Evolutionary conservation across 92 coral and sea anemone species (phyloP).

Genomic region (Ricordea florida): DNA sequence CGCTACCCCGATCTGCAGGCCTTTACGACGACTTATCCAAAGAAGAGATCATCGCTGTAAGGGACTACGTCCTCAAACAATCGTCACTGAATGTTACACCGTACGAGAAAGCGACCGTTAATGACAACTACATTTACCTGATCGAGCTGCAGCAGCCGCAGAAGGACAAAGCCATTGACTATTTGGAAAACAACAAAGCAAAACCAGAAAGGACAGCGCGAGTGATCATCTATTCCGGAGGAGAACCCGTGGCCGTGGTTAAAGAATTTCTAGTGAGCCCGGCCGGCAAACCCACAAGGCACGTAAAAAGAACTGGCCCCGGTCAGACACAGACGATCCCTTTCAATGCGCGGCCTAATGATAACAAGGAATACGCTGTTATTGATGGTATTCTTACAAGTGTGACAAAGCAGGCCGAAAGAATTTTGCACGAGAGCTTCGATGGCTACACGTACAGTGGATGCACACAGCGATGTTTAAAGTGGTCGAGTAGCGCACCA

Average conservation of each 20-base stretch:
- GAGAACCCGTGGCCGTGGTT: slow-evolving; percentile 47
- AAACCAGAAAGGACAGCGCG: slow-evolving; percentile 76
- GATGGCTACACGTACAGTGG: slow-evolving; percentile 59
- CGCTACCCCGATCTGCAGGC: slow-evolving; percentile 32
- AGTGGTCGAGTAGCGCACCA: slow-evolving; percentile 28
- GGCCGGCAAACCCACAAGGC: slow-evolving; percentile 50
- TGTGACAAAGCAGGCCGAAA: slow-evolving; percentile 27
- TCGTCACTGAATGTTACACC: slow-evolving; percentile 57
- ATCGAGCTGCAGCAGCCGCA: slow-evolving; percentile 80
- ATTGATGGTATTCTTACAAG: slow-evolving; percentile 11
- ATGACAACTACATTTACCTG: slow-evolving; percentile 77
- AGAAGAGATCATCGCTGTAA: slow-evolving; percentile 69
- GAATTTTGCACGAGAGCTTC: slow-evolving; percentile 50
- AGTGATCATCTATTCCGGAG: slow-evolving; percentile 74
- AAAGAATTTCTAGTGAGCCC: slow-evolving; percentile 70
- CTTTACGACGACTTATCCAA: slow-evolving; percentile 76
- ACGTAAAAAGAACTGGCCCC: slow-evolving; percentile 9
- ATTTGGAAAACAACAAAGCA: slow-evolving; percentile 63
- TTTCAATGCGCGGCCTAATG: slow-evolving; percentile 44
- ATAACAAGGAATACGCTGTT: neutral
- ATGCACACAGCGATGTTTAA: slow-evolving; percentile 53
- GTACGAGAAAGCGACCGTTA: slow-evolving; percentile 54
- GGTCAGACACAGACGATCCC: slow-evolving; percentile 62
- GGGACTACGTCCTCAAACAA: slow-evolving; percentile 63
- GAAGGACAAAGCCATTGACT: slow-evolving; percentile 68